These are phyloP conservation scores for Danio rerio DNA, from an alignment of 2,113 vertebrate genomes.

Conservation along the genomic window GRCz12tu NC_133200.1:30322501-30323000, in stretches of 20 bases:
- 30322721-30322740: neutral
- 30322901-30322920: neutral
- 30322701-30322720: slow-evolving; percentile 13
- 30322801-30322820: slow-evolving; percentile 13
- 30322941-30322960: neutral
- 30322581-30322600: slow-evolving; percentile 34
- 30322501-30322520: neutral
- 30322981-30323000: neutral
- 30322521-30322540: neutral
- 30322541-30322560: slow-evolving; percentile 3
- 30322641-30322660: slow-evolving; percentile 23
- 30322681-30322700: slow-evolving; percentile 41
- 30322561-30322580: slow-evolving; percentile 8
- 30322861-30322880: neutral
- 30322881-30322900: neutral
- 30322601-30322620: slow-evolving; percentile 22
- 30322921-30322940: neutral
- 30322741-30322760: neutral
- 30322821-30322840: slow-evolving; percentile 3
- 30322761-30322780: slow-evolving; percentile 15
- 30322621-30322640: slow-evolving; percentile 25
- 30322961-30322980: neutral
- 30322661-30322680: slow-evolving; percentile 35
- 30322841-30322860: slow-evolving; percentile 2
- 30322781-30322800: neutral